Percentiles rank a stretch among this genome's conserved stretches.
Evolutionary conservation across 2,113 vertebrate species (phyloP).

Genomic region (Rutilus rutilus): DNA sequence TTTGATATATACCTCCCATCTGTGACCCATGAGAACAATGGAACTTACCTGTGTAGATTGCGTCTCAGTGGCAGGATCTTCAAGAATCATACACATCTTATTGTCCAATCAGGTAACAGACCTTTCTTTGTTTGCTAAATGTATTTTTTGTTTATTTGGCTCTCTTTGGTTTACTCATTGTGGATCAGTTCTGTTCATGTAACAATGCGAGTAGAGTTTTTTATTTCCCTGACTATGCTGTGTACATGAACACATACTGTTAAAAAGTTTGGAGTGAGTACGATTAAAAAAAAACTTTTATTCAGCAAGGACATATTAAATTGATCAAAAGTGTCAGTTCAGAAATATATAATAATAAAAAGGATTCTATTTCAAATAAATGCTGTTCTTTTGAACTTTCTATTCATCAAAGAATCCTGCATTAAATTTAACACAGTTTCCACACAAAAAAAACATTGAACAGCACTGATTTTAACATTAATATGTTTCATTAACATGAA

Average conservation of each 20-base stretch:
- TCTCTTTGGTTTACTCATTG: neutral
- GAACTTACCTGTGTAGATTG: constrained; percentile 38
- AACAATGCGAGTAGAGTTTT: neutral
- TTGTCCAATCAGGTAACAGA: constrained; percentile 8
- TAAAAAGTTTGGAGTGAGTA: too few relatives aligned
- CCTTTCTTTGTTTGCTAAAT: neutral
- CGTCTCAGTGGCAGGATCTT: constrained; percentile 23
- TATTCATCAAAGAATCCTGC: too few relatives aligned
- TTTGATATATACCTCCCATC: constrained; percentile 37
- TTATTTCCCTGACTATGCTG: too few relatives aligned
- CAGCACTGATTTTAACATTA: too few relatives aligned
- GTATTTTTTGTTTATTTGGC: neutral
- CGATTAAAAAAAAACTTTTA: too few relatives aligned
- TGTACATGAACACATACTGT: too few relatives aligned
- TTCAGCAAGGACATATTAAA: neutral
- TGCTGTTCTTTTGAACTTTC: too few relatives aligned
- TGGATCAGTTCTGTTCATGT: neutral
- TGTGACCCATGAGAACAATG: neutral
- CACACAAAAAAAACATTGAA: too few relatives aligned
- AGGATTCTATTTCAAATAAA: too few relatives aligned
- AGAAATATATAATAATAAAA: neutral
- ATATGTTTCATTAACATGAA: too few relatives aligned
- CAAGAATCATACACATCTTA: constrained; percentile 31
- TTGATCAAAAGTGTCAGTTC: neutral
- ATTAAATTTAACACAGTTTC: too few relatives aligned